These are phyloP conservation scores for Capitulum mitella DNA, from an alignment of 2,888 invertebrate species.

Conservation along the genomic window DNA sequence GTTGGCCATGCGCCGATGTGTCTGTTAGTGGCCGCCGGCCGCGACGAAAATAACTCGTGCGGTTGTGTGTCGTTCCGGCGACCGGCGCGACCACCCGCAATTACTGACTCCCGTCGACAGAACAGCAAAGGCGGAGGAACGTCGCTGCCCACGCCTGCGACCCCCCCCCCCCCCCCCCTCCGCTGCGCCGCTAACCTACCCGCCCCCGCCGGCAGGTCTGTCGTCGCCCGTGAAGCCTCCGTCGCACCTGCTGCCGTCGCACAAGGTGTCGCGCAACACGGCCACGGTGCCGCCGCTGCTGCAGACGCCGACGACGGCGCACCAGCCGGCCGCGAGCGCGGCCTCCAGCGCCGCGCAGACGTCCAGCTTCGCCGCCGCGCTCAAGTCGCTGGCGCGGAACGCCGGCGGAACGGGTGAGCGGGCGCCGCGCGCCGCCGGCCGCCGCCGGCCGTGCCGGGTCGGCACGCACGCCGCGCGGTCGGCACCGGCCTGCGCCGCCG, in stretches of 20 bases:
- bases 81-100: no score
- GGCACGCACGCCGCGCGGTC: no score
- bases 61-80: no score
- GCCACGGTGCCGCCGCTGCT: slow-evolving; percentile 45
- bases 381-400: slow-evolving; percentile 84
- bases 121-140: no score
- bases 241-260: slow-evolving; percentile 37
- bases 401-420: slow-evolving; percentile 49
- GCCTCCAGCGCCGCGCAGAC: slow-evolving; percentile 40
- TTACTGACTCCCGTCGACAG: no score
- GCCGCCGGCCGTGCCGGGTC: no score
- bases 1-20: no score
- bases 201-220: background rate
- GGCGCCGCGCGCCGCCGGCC: slow-evolving; percentile 19
- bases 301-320: slow-evolving; percentile 39
- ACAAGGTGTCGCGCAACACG: slow-evolving; percentile 40
- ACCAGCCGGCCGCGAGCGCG: slow-evolving; percentile 36
- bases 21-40: no score
- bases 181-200: background rate
- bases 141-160: no score
- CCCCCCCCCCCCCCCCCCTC: background rate
- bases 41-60: no score
- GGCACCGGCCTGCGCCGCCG: no score
- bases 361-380: slow-evolving; percentile 70
- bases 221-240: slow-evolving; percentile 26